phyloP scores from a whole-genome alignment of 2,888 invertebrate species.

The Drosophila setosimentum region DNA sequence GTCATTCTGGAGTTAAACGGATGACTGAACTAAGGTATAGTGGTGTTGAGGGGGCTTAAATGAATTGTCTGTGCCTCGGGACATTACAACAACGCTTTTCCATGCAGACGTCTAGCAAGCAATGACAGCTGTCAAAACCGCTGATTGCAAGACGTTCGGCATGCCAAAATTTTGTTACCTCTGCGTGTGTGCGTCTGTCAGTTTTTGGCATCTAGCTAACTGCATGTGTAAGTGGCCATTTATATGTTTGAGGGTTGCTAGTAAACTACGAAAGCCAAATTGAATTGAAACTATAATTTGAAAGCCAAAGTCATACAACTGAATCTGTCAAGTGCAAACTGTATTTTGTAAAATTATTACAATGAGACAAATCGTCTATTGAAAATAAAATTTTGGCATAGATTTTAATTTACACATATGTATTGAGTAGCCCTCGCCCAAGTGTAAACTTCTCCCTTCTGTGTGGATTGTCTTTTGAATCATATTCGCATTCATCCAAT shows the following conservation, averaged over 20 bases:
- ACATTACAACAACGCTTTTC: slow-evolving; percentile 20
- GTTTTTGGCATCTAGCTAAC: slow-evolving; percentile 46
- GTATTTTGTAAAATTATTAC: neutral
- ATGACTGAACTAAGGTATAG: slow-evolving; percentile 1
- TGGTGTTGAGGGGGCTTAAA: slow-evolving; percentile 25
- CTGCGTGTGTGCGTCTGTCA: slow-evolving; percentile 26
- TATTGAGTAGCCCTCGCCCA: slow-evolving; percentile 15
- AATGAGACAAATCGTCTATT: neutral
- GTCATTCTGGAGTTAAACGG: slow-evolving; percentile 18
- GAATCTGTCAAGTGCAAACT: neutral
- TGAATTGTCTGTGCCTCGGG: slow-evolving; percentile 56
- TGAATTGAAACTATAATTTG: too few relatives aligned
- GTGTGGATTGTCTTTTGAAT: slow-evolving; percentile 54
- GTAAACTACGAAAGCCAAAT: neutral
- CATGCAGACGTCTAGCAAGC: slow-evolving; percentile 51
- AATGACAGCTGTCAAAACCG: slow-evolving; percentile 78
- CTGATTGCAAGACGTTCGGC: slow-evolving; percentile 61
- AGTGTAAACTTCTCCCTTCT: slow-evolving; percentile 4
- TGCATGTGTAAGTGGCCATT: slow-evolving; percentile 67
- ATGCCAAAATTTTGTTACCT: slow-evolving; percentile 55
- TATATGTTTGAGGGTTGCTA: slow-evolving; percentile 21
- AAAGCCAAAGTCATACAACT: neutral
- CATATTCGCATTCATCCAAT: slow-evolving; percentile 62
- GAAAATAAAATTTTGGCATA: neutral
- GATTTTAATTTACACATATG: neutral